phyloP scores from a whole-genome alignment of 2,797 vertebrate species.

The Sebastiscus albofasciatus region DNA sequence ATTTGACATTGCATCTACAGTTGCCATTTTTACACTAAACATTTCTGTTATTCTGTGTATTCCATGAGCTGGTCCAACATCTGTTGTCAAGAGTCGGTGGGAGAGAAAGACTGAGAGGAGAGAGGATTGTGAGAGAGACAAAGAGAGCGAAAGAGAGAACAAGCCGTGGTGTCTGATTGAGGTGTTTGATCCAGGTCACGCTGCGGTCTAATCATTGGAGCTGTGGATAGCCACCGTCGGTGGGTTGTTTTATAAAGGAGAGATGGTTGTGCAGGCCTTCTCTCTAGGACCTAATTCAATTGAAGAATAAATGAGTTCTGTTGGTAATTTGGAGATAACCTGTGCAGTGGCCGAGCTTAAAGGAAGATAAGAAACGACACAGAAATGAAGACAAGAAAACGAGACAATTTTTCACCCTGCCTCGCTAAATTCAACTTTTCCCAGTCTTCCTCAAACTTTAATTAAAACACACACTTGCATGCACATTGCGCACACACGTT shows the following conservation, averaged over 20 bases:
- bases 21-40: background rate
- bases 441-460: slow-evolving; percentile 76
- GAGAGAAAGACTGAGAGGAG: slow-evolving; percentile 7
- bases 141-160: slow-evolving; percentile 23
- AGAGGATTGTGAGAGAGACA: slow-evolving; percentile 43
- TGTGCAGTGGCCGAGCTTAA: slow-evolving; percentile 74
- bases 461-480: slow-evolving; percentile 82
- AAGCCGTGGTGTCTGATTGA: slow-evolving; percentile 61
- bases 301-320: slow-evolving; percentile 86
- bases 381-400: slow-evolving; percentile 82
- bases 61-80: background rate
- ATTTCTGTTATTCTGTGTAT: slow-evolving; percentile 3
- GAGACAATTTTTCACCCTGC: slow-evolving; percentile 79
- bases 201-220: slow-evolving; percentile 64
- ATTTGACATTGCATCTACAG: background rate
- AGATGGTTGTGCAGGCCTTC: slow-evolving; percentile 57
- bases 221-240: slow-evolving; percentile 53
- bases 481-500: slow-evolving; percentile 55
- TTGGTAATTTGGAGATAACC: slow-evolving; percentile 86
- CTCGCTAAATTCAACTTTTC: slow-evolving; percentile 80
- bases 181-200: slow-evolving; percentile 72
- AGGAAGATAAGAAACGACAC: slow-evolving; percentile 78
- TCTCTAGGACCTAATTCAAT: slow-evolving; percentile 80
- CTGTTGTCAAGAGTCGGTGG: background rate
- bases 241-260: slow-evolving; percentile 66